These are phyloP conservation scores for Nephotettix cincticeps DNA, from an alignment of 1,140 invertebrate species.

Conservation along the genomic window DNA sequence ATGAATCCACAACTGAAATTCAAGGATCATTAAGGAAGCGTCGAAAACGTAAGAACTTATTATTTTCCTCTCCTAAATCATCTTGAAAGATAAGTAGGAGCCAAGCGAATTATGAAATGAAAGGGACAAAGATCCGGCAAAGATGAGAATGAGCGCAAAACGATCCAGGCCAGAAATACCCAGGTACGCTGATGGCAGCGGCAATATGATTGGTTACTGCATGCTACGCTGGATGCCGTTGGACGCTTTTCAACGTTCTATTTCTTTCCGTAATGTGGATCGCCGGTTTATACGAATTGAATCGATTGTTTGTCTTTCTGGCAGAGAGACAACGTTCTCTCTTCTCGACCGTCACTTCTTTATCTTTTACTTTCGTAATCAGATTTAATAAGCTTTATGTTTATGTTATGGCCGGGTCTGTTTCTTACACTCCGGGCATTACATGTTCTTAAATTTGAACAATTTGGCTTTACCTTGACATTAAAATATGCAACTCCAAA, in stretches of 20 bases:
- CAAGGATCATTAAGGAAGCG: no score
- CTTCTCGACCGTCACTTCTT: not conserved
- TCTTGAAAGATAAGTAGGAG: no score
- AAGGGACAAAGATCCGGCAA: not conserved
- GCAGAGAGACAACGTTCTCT: not conserved
- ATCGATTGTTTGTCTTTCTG: slow-evolving; percentile 14
- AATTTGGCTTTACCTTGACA: no score
- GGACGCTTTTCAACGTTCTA: slow-evolving; percentile 16
- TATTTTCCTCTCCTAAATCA: no score
- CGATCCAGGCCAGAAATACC: slow-evolving; percentile 2
- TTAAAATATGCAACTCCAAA: no score
- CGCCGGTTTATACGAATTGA: slow-evolving; percentile 15
- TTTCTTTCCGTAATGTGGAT: slow-evolving; percentile 22
- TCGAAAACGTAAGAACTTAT: no score
- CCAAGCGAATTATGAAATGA: slow-evolving; percentile 5
- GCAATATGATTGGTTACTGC: slow-evolving; percentile 4
- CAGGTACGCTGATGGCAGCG: not conserved
- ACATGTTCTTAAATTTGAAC: no score
- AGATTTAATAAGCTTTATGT: not conserved
- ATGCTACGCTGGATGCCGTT: not conserved
- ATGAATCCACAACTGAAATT: no score
- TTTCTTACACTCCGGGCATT: no score
- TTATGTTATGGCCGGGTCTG: no score
- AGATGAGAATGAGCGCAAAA: not conserved
- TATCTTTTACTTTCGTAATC: not conserved